Evolutionary conservation across 2,888 invertebrate species (phyloP).

Genomic region (Criorhina ranunculi): DNA sequence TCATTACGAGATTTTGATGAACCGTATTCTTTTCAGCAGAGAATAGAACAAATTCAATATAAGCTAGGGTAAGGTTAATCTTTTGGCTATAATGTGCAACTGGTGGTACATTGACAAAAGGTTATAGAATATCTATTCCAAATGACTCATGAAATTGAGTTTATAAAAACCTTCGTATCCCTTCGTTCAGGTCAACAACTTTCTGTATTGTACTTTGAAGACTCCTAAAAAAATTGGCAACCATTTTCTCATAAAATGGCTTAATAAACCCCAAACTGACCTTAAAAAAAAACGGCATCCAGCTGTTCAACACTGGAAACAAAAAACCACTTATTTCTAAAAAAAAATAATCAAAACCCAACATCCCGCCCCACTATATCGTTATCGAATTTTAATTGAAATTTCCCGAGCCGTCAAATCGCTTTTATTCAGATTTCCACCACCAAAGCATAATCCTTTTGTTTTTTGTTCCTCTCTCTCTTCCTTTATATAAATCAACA

Average conservation of each 20-base stretch:
- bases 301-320: neutral
- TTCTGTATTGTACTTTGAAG: too few relatives aligned
- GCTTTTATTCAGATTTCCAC: slow-evolving; percentile 8
- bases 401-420: slow-evolving; percentile 26
- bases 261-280: neutral
- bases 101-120: too few relatives aligned
- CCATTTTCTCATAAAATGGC: neutral
- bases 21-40: too few relatives aligned
- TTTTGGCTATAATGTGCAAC: too few relatives aligned
- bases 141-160: too few relatives aligned
- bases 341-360: neutral
- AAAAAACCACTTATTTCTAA: neutral
- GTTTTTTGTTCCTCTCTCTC: neutral
- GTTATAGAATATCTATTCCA: too few relatives aligned
- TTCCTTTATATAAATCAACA: slow-evolving; percentile 41
- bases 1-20: too few relatives aligned
- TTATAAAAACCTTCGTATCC: too few relatives aligned
- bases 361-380: neutral
- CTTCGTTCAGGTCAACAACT: too few relatives aligned
- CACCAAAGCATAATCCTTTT: slow-evolving; percentile 13
- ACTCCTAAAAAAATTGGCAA: too few relatives aligned
- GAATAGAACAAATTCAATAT: too few relatives aligned
- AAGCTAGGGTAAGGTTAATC: too few relatives aligned
- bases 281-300: neutral
- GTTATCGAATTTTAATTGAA: slow-evolving; percentile 23